A percentile compares a stretch with the other conserved stretches of the same genome.
Conservation (phyloP, 2,888 invertebrate genomes). For the Tridacna crocea region DNA sequence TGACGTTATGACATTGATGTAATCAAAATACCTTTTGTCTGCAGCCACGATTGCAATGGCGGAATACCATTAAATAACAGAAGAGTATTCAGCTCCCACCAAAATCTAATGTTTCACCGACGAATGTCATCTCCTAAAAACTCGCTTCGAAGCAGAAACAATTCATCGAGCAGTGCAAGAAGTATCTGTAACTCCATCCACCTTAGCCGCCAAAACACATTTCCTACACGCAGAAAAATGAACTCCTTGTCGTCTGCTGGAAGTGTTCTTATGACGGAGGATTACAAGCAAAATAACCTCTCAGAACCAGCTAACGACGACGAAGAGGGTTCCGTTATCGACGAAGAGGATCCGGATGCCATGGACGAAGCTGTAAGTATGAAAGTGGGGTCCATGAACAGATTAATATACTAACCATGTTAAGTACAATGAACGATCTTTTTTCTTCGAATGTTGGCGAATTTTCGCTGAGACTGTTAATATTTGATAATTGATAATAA, state of each 20-base stretch:
- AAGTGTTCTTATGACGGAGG: slow-evolving; percentile 78
- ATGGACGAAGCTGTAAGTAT: slow-evolving; percentile 80
- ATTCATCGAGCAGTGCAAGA: slow-evolving; percentile 80
- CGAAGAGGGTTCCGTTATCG: slow-evolving; percentile 65
- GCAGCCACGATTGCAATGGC: slow-evolving; percentile 84
- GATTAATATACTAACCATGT: too few species aligned
- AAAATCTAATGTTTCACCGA: slow-evolving; percentile 88
- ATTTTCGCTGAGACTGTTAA: too few species aligned
- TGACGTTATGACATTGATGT: too few species aligned
- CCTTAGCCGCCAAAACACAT: slow-evolving; percentile 82
- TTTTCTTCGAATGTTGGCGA: too few species aligned
- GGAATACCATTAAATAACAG: slow-evolving; percentile 83
- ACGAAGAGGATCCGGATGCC: slow-evolving; percentile 79
- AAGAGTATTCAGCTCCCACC: slow-evolving; percentile 87
- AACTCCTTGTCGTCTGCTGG: slow-evolving; percentile 75
- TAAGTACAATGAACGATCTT: too few species aligned
- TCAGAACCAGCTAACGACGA: slow-evolving; percentile 66
- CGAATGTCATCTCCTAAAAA: slow-evolving; percentile 77
- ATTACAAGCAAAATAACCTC: slow-evolving; percentile 79
- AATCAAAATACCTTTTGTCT: not conserved
- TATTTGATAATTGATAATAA: too few species aligned
- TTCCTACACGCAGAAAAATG: slow-evolving; percentile 77
- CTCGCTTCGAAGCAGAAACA: slow-evolving; percentile 81
- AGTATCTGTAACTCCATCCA: slow-evolving; percentile 78
- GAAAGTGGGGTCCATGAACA: too few species aligned